Evolutionary conservation across 30 jellyfish, hydroid and myxozoan species (phyloP), one percentile per base, ranked within the genome.

Genomic region (Sanderia malayensis): DNA sequence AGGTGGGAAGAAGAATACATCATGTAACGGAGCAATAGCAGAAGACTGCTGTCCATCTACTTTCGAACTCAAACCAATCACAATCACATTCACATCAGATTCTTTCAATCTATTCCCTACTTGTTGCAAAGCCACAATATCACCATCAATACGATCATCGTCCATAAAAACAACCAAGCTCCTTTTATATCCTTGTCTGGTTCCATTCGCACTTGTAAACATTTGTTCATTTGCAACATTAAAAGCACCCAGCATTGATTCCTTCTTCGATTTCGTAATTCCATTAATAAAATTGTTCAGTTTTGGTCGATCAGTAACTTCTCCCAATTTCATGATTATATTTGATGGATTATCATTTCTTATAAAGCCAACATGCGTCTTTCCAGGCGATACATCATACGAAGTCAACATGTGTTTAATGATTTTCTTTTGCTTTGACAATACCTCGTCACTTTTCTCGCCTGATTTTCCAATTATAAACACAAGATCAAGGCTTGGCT

Each of bases 1-100:
- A 26, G 87, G 92, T 26, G 96, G 92, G 80, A 86, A 76, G 74
- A 86, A 76, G 72, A 68, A 69, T 31, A 77, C 87, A 33, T 86
- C 81, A 44, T 76, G 44, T 44, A 31, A 25, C 19, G 86, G 81
- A 8, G 93, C 62, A 44, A 80, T 37, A 9, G 61, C 83, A 17
- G 45, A 33, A 45, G 69, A n/a, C n/a, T 44, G 26, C 6, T 57
- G 80, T 1, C 13, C 28, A 45, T 58, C 94, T 1, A 67, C 72
- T 2, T 73, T 66, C 20, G 68, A 72, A 19, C 92, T 83, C 46
- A 87, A 52, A 1, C 81, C 90, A 64, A 87, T 60, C 2, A 74
- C 82, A 37, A 87, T 66, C 21, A 73, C 83, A 29, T 66, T 71
- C 46, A 87, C 81, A 46, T 85, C 94, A 47, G 49, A 46, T 25